Evolutionary conservation across 2,113 vertebrate species (phyloP).

Genomic region (Uropsilus gracilis): DNA sequence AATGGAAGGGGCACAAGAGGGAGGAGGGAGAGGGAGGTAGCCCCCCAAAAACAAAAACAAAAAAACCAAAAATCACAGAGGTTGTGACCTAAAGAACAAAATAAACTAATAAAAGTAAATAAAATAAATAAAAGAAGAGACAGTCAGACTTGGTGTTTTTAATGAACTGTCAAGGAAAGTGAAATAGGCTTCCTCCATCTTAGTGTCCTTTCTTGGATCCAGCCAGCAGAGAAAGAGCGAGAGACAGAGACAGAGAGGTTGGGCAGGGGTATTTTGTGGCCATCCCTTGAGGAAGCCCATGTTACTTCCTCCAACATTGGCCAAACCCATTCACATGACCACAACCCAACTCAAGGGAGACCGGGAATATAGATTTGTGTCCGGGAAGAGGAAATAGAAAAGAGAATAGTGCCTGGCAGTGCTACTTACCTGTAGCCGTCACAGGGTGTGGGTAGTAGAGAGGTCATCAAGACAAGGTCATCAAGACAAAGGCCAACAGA

Average conservation of each 20-base stretch:
- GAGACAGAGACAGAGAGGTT: no score
- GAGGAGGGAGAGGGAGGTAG: no score
- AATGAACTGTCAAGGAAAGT: neutral
- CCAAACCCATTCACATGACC: neutral
- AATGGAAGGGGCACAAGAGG: no score
- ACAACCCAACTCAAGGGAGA: neutral
- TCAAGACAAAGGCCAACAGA: neutral
- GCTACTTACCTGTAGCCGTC: neutral
- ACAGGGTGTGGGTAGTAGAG: neutral
- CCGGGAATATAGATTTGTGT: neutral
- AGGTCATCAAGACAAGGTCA: neutral
- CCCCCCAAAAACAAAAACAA: no score
- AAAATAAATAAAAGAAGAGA: no score
- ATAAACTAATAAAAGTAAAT: no score
- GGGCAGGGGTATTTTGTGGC: neutral
- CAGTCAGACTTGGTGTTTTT: neutral
- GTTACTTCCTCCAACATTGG: neutral
- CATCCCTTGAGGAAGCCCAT: neutral
- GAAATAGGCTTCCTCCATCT: neutral
- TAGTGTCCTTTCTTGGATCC: neutral
- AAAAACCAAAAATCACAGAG: no score
- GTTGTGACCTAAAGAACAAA: no score
- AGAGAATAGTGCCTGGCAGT: neutral
- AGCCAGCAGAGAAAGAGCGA: neutral
- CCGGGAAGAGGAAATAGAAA: neutral